Evolutionary conservation across 2,113 vertebrate species (phyloP).

Genomic region (Balaeniceps rex): DNA sequence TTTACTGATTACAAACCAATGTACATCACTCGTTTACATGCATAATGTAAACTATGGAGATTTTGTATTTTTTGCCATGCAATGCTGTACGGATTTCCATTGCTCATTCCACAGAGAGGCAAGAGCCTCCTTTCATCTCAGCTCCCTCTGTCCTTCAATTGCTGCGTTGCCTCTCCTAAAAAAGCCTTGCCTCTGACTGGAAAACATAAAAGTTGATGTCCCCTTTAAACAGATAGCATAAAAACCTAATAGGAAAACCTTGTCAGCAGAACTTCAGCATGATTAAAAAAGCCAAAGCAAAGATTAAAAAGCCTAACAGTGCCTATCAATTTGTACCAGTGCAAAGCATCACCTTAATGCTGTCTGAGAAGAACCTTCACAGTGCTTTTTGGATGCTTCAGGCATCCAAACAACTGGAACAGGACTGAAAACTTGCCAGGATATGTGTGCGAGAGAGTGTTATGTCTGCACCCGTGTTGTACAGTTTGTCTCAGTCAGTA

Average conservation of each 20-base stretch:
- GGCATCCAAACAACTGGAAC: not conserved
- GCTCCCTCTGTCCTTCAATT: slow-evolving; percentile 41
- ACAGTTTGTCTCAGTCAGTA: not conserved
- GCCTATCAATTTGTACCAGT: slow-evolving; percentile 12
- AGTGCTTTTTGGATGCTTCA: not conserved
- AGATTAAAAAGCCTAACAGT: slow-evolving; percentile 31
- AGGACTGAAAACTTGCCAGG: not conserved
- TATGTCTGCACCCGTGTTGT: fast-evolving
- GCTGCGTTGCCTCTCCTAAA: not conserved
- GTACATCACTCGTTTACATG: slow-evolving; percentile 1
- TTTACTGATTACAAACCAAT: slow-evolving; percentile 23
- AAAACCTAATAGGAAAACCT: slow-evolving; percentile 31
- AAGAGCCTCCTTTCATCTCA: slow-evolving; percentile 54
- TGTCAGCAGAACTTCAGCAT: slow-evolving; percentile 33
- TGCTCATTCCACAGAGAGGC: not conserved
- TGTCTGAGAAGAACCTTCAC: not conserved
- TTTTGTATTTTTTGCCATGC: not conserved
- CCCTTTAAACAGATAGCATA: slow-evolving; percentile 32
- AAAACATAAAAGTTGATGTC: slow-evolving; percentile 43
- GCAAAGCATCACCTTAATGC: not conserved
- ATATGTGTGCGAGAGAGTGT: not conserved
- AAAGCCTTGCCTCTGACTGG: not conserved
- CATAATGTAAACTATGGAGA: not conserved
- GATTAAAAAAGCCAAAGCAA: slow-evolving; percentile 15
- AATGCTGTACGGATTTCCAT: not conserved